A percentile compares a stretch with the other conserved stretches of the same genome.
Conservation (phyloP, 2,888 invertebrate species). For the Ophion ventricosus region DNA sequence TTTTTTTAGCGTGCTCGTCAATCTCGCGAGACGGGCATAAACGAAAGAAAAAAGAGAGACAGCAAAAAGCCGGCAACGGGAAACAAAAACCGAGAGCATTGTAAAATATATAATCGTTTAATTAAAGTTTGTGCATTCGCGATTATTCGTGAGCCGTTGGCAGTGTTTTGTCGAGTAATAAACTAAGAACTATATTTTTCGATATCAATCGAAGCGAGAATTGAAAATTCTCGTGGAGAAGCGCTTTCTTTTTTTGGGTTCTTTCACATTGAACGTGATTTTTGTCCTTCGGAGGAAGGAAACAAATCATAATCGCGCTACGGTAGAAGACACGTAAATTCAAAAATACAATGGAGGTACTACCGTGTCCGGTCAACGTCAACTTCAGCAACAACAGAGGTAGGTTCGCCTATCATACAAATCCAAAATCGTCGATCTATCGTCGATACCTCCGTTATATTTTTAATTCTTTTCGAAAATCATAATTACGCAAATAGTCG, state of each 20-base stretch:
- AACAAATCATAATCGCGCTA: conserved; percentile 26
- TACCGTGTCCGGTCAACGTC: conserved; percentile 90
- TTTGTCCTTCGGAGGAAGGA: conserved; percentile 37
- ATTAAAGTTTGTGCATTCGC: conserved; percentile 12
- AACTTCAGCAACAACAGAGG: conserved; percentile 91
- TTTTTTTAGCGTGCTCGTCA: background rate
- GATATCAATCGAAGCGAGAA: background rate
- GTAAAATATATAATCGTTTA: background rate
- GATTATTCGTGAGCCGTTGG: conserved; percentile 14
- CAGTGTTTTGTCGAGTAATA: conserved; percentile 14
- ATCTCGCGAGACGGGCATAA: conserved; percentile 13
- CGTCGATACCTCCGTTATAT: background rate
- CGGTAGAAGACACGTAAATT: conserved; percentile 34
- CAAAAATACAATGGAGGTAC: conserved; percentile 88
- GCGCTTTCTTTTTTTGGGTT: background rate
- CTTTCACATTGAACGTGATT: conserved; percentile 8
- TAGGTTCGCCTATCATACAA: conserved; percentile 82
- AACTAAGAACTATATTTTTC: background rate
- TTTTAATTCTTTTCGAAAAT: background rate
- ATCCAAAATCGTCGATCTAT: background rate
- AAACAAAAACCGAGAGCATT: background rate
- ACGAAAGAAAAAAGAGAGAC: background rate
- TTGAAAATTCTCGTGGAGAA: conserved; percentile 4
- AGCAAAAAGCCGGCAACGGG: conserved; percentile 40
- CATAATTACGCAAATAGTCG: background rate